Evolutionary conservation across 2,113 vertebrate genomes (phyloP), one percentile per base, ranked within the genome.

Genomic region (Ploceus nigricollis): DNA sequence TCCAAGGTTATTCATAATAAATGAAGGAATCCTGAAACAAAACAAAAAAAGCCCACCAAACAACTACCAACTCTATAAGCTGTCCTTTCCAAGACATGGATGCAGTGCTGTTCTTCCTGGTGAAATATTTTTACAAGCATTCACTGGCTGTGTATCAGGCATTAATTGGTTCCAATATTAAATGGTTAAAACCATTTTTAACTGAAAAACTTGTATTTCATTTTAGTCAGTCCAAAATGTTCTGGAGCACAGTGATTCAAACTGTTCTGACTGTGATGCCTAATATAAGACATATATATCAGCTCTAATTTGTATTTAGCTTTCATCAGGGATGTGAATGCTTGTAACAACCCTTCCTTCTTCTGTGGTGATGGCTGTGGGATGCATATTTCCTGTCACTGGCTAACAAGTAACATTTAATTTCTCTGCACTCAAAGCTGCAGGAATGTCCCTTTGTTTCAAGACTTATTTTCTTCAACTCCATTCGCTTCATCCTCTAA

Each of bases 81-180:
- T 78, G 68, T 73, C 79, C 79, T 73, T 90, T 77, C 64, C 54
- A 85, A 90, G 64, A 73, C 60, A 56, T 68, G 47, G 35, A 88
- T 45, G 11, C 58, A 94, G 53, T 4, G 5, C n/a, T 77, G 3
- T 60, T 94, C 93, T 91, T 86, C 64, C 57, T 51, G 13, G 54
- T 82, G 33, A 82, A 94, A 22, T 88, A 88, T 56, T 95, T 97
- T 93, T 94, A 90, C 68, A 96, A 75, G 76, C 40, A 71, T 91
- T 90, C 44, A 35, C 44, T 94, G 82, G 54, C 82, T 70, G 39
- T 3, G 0, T 77, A 77, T 86, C 31, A 72, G 37, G 45, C 54
- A 50, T 40, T 88, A 92, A 69, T 6, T 86, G 33, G 21, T 73
- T 88, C 84, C 86, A 89, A 65, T 76, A 69, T n/a, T n/a, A n/a